Evolutionary conservation across 2,113 vertebrate genomes (phyloP), one percentile per base, ranked within the genome.

Genomic region (Rutilus rutilus): DNA sequence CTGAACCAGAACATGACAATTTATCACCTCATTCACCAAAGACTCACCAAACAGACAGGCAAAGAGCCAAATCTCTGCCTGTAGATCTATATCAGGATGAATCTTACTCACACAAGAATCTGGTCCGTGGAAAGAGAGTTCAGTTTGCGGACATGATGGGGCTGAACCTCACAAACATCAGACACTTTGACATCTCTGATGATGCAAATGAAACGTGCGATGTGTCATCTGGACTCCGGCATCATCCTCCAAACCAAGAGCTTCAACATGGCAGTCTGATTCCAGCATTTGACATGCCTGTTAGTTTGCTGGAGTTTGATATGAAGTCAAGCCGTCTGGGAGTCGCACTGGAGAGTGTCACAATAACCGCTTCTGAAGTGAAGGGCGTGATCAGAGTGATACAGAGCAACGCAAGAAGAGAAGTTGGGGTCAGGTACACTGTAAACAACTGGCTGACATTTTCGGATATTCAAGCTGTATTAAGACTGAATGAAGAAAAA

Each of bases 121-220:
- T n/a, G 4, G 30, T 57, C 50, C 78, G 80, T 45, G 60, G 85
- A 91, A 96, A 96, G 90, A 93, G 92, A 33, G 96, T 96, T 84
- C 94, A 95, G 90, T 96, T 96, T 86, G 96, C 95, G 0, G 95
- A 96, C 89, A 83, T 94, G 1, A 78, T 95, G 82, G 95, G 95
- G 65, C 90, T 96, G 52, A 90, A 88, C 88, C 90, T 96, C 54
- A 93, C 94, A 86, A 95, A 93, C 82, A 91, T 96, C 71, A 94
- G 91, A 91, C 95, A 94, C 87, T 96, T 94, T 92, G 92, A 93
- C 89, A 91, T 91, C n/a, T 87, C 93, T 0, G 95, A 95, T 25
- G 94, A 94, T 84, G 93, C 93, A 1, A 90, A 93, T 19, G 95
- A 93, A 25, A 42, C 42, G 42, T 10, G 42, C 42, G 9, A 42